These are phyloP conservation scores for Nyctibius bracteatus DNA, from an alignment of 2,113 vertebrate species.

Conservation along the genomic window DNA sequence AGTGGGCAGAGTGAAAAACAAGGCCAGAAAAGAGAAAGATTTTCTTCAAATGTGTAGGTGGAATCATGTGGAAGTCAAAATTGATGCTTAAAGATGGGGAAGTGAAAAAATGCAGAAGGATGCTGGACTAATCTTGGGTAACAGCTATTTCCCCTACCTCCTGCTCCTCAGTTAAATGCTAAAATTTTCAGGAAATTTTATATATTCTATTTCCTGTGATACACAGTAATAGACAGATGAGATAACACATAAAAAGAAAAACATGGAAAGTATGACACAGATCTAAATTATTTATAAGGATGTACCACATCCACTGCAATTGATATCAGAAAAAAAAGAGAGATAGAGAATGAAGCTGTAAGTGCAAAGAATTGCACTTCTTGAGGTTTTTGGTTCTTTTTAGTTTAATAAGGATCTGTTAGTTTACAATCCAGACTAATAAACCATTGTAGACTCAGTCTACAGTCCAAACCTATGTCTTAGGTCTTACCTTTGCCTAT, in stretches of 20 bases:
- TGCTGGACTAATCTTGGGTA: not conserved
- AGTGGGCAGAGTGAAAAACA: not conserved
- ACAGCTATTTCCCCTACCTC: not conserved
- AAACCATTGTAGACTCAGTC: not conserved
- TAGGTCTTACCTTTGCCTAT: not conserved
- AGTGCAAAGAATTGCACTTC: not conserved
- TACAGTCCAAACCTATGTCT: not conserved
- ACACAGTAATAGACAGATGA: not conserved
- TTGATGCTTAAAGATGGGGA: not conserved
- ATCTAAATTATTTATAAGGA: not conserved
- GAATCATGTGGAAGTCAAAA: not conserved
- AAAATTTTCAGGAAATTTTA: not conserved
- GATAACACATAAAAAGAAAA: not conserved
- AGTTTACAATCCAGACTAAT: not conserved
- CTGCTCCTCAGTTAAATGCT: not conserved
- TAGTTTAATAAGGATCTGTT: not conserved
- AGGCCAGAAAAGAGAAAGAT: not conserved
- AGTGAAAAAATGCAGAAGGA: not conserved
- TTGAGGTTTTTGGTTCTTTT: not conserved
- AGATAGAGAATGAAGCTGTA: not conserved
- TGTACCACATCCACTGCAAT: not conserved
- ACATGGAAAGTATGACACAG: not conserved
- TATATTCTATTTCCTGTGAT: not conserved
- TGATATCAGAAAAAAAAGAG: not conserved
- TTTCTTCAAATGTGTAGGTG: not conserved